These are phyloP conservation scores for Dermochelys coriacea DNA, from an alignment of 2,797 vertebrate species.

Conservation along the genomic window DNA sequence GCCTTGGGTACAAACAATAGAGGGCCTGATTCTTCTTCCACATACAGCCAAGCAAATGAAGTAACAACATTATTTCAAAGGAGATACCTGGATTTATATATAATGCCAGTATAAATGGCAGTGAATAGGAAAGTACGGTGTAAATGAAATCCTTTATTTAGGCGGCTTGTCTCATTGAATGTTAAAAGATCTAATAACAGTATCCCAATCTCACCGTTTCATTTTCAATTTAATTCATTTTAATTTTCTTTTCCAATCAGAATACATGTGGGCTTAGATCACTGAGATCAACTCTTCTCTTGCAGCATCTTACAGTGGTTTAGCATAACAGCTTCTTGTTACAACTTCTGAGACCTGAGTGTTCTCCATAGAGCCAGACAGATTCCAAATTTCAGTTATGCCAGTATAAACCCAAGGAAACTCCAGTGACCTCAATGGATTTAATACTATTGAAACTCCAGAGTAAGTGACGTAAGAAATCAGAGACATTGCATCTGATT, in stretches of 20 bases:
- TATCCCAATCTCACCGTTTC: not conserved
- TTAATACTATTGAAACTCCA: slow-evolving; percentile 2
- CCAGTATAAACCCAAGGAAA: slow-evolving; percentile 56
- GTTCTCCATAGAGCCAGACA: not conserved
- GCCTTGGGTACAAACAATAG: not conserved
- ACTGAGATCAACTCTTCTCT: not conserved
- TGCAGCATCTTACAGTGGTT: not conserved
- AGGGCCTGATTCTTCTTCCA: not conserved
- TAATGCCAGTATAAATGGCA: not conserved
- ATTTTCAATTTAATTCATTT: not conserved
- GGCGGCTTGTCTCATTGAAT: slow-evolving; percentile 3
- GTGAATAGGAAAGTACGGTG: not conserved
- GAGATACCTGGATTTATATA: slow-evolving; percentile 15
- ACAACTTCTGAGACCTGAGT: not conserved
- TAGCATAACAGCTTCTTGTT: not conserved
- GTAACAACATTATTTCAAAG: not conserved
- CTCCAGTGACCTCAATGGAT: slow-evolving; percentile 13
- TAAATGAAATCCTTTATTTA: not conserved
- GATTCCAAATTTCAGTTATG: slow-evolving; percentile 22
- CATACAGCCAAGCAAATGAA: accelerated
- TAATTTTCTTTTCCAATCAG: slow-evolving; percentile 24
- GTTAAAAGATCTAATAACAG: not conserved
- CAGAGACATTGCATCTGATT: slow-evolving; percentile 46
- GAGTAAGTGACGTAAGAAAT: slow-evolving; percentile 59
- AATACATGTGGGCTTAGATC: not conserved